Evolutionary conservation across 2,888 invertebrate species (phyloP).

Genomic region (Platerodrilus igneus): DNA sequence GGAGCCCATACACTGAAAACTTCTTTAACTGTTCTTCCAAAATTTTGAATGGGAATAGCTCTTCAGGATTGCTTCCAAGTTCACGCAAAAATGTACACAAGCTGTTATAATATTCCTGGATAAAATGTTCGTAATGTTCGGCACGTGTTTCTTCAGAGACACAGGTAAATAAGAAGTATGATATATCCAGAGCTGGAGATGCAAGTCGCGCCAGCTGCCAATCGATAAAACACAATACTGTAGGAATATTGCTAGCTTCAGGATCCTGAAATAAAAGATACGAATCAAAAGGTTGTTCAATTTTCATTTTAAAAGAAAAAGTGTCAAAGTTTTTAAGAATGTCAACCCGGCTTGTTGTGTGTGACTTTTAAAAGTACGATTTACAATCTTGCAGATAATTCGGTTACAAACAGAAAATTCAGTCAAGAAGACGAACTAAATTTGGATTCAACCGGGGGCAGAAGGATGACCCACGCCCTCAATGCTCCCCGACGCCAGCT

Average conservation of each 20-base stretch:
- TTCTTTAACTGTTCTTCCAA: constrained; percentile 33
- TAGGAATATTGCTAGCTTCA: constrained; percentile 23
- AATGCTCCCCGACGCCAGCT: too few species aligned
- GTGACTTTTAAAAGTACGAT: too few species aligned
- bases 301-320: too few species aligned
- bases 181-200: constrained; percentile 36
- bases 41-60: constrained; percentile 33
- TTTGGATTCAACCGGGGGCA: too few species aligned
- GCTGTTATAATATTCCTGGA: constrained; percentile 32
- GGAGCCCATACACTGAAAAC: constrained; percentile 33
- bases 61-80: constrained; percentile 32
- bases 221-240: constrained; percentile 33
- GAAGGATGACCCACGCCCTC: too few species aligned
- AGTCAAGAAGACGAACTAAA: too few species aligned
- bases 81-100: constrained; percentile 26
- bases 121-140: constrained; percentile 28
- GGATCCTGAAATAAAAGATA: constrained; percentile 16
- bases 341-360: too few species aligned
- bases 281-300: too few species aligned
- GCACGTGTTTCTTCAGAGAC: constrained; percentile 28
- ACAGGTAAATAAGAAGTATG: constrained; percentile 37
- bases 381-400: too few species aligned
- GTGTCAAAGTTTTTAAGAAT: too few species aligned
- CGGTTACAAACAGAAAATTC: too few species aligned
- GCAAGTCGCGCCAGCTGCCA: constrained; percentile 33